Evolutionary conservation across 2,113 vertebrate species (phyloP).

Genomic region (Vidua macroura): DNA sequence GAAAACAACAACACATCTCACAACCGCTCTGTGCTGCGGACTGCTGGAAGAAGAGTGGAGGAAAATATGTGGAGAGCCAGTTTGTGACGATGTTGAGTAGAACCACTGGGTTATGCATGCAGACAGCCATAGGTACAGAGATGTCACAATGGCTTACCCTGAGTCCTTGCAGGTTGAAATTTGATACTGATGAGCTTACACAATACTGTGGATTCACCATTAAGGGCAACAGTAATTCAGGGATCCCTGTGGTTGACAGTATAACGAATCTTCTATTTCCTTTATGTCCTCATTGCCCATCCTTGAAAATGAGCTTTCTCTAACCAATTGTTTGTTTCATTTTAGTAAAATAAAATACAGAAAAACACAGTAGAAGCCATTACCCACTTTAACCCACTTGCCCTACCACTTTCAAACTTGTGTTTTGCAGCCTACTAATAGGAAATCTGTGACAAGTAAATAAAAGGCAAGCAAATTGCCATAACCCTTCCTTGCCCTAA

Average conservation of each 20-base stretch:
- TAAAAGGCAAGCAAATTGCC: background rate
- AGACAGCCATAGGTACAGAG: background rate
- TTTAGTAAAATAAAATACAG: background rate
- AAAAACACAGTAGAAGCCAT: background rate
- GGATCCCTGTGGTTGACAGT: background rate
- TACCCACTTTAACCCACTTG: background rate
- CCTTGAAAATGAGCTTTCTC: background rate
- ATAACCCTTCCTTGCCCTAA: background rate
- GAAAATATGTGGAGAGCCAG: background rate
- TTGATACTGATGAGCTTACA: background rate
- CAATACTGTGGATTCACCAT: background rate
- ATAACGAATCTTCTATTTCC: background rate
- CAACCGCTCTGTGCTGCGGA: background rate
- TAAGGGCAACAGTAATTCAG: background rate
- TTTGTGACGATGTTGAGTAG: fast-evolving
- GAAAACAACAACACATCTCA: background rate
- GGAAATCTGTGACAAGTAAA: background rate
- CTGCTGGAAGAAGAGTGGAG: background rate
- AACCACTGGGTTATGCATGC: background rate
- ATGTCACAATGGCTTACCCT: fast-evolving
- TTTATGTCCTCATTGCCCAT: background rate
- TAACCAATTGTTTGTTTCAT: background rate
- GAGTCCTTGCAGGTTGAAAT: background rate
- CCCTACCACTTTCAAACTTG: background rate
- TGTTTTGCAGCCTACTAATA: background rate